phyloP scores from a whole-genome alignment of 1,140 invertebrate genomes.

The Tetranychus cinnabarinus region DNA sequence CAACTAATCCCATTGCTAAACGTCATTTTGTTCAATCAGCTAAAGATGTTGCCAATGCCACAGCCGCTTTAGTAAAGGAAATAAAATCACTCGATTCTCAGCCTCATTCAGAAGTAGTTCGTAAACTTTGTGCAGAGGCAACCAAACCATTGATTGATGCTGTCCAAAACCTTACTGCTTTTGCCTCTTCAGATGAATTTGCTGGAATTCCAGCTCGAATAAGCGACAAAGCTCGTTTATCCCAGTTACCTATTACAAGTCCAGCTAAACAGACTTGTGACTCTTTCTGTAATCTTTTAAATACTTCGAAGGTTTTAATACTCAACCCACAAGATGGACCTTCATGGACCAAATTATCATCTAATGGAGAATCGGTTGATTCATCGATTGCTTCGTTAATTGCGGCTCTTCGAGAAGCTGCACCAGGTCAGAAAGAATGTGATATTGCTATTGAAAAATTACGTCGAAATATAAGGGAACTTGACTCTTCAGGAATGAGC shows the following conservation, averaged over 20 bases:
- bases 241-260: constrained; percentile 61
- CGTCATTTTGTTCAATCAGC: constrained; percentile 77
- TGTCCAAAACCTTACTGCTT: constrained; percentile 73
- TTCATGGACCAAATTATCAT: constrained; percentile 76
- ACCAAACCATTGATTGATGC: constrained; percentile 67
- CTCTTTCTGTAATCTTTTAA: constrained; percentile 67
- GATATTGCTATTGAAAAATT: constrained; percentile 56
- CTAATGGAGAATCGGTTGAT: constrained; percentile 77
- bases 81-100: constrained; percentile 73
- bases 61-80: constrained; percentile 73
- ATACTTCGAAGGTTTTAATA: constrained; percentile 50
- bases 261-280: constrained; percentile 57
- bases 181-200: constrained; percentile 79
- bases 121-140: constrained; percentile 42
- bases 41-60: constrained; percentile 89
- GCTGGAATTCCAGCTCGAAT: constrained; percentile 73
- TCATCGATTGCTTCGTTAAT: constrained; percentile 84
- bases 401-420: constrained; percentile 68
- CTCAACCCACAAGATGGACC: constrained; percentile 54
- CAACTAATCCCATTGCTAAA: constrained; percentile 74
- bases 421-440: constrained; percentile 83
- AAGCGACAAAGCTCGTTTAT: constrained; percentile 36
- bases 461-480: constrained; percentile 41
- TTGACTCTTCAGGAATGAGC: constrained; percentile 65
- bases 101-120: constrained; percentile 42